Percentiles rank a stretch among this genome's conserved stretches.
phyloP scores from a whole-genome alignment of 2,888 invertebrate genomes.

The Drosophila emarginata region DNA sequence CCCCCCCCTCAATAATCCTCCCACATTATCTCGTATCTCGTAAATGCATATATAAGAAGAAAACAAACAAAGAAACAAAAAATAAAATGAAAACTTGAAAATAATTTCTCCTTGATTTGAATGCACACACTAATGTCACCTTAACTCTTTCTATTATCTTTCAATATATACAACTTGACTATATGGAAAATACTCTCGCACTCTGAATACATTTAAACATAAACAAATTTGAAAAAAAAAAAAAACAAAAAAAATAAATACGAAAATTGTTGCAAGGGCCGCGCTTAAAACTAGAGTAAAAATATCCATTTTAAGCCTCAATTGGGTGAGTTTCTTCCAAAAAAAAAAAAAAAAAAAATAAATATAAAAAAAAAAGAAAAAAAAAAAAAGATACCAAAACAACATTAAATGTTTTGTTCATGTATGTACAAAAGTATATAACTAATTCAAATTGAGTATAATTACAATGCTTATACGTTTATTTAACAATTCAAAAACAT shows the following conservation, averaged over 20 bases:
- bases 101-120: constrained; percentile 30
- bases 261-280: constrained; percentile 74
- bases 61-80: neutral
- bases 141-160: constrained; percentile 74
- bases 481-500: neutral
- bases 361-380: constrained; percentile 22
- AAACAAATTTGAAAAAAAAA: constrained; percentile 58
- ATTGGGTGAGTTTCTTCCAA: constrained; percentile 74
- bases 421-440: constrained; percentile 40
- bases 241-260: constrained; percentile 39
- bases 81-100: neutral
- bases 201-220: constrained; percentile 11
- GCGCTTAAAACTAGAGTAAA: constrained; percentile 69
- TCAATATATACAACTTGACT: constrained; percentile 58
- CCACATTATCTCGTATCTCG: neutral
- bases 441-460: constrained; percentile 9
- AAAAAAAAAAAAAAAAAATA: constrained; percentile 39
- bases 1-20: neutral
- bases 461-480: constrained; percentile 7
- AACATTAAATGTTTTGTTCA: neutral
- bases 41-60: neutral
- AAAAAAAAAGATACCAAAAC: neutral
- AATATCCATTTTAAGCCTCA: constrained; percentile 68
- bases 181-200: constrained; percentile 47
- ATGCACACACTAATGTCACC: constrained; percentile 72